Conservation (phyloP, 2,113 vertebrate genomes). For the Vidua chalybeata region DNA sequence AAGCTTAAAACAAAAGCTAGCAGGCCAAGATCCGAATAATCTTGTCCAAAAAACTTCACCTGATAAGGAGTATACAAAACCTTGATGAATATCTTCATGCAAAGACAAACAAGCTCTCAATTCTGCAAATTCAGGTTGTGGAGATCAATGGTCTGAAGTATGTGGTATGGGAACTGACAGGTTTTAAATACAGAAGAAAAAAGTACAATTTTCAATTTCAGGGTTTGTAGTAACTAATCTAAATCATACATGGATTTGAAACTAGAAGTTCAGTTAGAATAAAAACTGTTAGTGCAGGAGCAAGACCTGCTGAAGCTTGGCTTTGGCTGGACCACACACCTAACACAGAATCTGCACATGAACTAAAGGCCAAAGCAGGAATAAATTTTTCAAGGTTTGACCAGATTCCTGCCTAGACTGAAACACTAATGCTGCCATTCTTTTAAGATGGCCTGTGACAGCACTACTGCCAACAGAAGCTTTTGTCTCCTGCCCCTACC, state of each 20-base stretch:
- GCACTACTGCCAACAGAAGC: neutral
- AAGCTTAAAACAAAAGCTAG: neutral
- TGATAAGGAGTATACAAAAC: neutral
- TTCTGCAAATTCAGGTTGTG: neutral
- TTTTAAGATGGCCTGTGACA: neutral
- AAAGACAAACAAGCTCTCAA: neutral
- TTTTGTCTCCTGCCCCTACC: neutral
- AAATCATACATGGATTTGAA: neutral
- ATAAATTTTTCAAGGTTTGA: neutral
- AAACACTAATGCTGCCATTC: neutral
- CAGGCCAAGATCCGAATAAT: neutral
- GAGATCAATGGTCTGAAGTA: neutral
- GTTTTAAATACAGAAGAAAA: neutral
- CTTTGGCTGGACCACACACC: neutral
- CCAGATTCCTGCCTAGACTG: neutral
- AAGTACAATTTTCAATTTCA: neutral
- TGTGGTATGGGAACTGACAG: neutral
- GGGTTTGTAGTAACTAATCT: neutral
- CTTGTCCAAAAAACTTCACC: neutral
- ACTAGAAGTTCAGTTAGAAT: neutral
- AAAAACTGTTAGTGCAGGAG: neutral
- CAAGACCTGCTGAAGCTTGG: neutral
- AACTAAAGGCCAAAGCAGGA: neutral
- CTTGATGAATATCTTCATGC: neutral
- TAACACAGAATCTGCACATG: neutral